A percentile compares a stretch with the other conserved stretches of the same genome.
phyloP scores from a whole-genome alignment of 2,888 invertebrate genomes.

The Dryobotodes eremita region DNA sequence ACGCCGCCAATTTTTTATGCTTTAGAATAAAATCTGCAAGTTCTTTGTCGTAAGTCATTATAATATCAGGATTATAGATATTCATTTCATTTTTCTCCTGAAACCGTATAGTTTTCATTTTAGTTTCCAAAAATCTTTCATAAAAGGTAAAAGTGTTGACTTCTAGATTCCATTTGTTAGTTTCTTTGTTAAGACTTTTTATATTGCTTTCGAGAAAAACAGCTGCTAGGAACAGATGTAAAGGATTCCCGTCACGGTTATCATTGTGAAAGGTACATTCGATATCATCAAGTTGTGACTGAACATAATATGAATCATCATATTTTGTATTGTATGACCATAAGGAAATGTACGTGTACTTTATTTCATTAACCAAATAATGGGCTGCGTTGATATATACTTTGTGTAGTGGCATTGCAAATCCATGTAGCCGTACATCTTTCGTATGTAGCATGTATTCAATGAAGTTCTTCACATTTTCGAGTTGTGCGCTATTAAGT shows the following conservation, averaged over 20 bases:
- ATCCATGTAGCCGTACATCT: background rate
- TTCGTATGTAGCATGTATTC: slow-evolving; percentile 3
- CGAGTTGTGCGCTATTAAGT: slow-evolving; percentile 32
- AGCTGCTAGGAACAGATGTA: slow-evolving; percentile 52
- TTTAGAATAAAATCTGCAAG: slow-evolving; percentile 33
- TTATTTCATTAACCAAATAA: background rate
- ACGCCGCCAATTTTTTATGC: slow-evolving; percentile 55
- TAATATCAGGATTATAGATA: slow-evolving; percentile 35
- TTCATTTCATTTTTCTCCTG: slow-evolving; percentile 53
- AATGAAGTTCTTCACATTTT: slow-evolving; percentile 32
- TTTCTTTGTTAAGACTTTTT: background rate
- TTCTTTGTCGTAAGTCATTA: slow-evolving; percentile 47
- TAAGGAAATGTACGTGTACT: background rate
- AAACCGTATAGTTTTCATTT: slow-evolving; percentile 45
- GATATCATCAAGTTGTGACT: too few relatives aligned
- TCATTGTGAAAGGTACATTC: background rate
- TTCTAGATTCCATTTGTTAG: slow-evolving; percentile 38
- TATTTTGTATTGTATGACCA: slow-evolving; percentile 5
- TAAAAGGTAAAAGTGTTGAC: slow-evolving; percentile 41
- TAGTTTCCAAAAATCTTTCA: slow-evolving; percentile 50
- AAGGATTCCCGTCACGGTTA: slow-evolving; percentile 24
- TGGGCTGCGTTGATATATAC: background rate
- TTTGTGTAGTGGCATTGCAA: background rate
- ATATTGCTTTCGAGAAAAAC: slow-evolving; percentile 45
- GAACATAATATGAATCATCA: too few relatives aligned